phyloP scores from a whole-genome alignment of 1,140 invertebrate genomes.

The Megalonaias nervosa region DNA sequence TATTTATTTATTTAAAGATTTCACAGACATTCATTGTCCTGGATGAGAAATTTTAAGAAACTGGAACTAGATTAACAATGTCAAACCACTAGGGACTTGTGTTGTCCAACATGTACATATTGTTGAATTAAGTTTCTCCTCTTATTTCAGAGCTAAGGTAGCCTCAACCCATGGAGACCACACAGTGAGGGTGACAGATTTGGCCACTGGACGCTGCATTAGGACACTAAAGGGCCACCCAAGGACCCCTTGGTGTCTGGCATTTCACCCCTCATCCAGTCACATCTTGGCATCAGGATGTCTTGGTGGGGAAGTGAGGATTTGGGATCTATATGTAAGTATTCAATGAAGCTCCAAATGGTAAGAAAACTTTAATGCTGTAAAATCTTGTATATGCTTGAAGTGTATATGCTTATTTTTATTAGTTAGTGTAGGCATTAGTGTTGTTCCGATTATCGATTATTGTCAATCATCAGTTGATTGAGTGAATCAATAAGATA shows the following conservation, averaged over 20 bases:
- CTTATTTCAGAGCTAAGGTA: constrained; percentile 79
- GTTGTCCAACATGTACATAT: no score
- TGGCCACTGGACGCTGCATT: constrained; percentile 84
- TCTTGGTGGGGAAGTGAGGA: constrained; percentile 89
- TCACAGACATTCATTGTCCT: no score
- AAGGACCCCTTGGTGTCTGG: constrained; percentile 92
- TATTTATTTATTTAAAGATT: no score
- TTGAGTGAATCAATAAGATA: no score
- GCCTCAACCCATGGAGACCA: constrained; percentile 94
- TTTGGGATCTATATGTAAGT: constrained; percentile 92
- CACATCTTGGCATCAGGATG: constrained; percentile 91
- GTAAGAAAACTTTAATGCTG: not conserved
- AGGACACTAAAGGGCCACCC: constrained; percentile 87
- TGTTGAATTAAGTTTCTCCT: not conserved
- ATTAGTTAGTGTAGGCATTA: no score
- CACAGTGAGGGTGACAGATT: constrained; percentile 89
- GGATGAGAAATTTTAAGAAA: no score
- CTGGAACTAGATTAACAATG: no score
- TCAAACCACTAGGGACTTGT: no score
- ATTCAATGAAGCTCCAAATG: not conserved
- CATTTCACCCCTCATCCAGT: constrained; percentile 89
- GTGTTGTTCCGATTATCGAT: no score
- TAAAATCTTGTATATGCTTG: not conserved
- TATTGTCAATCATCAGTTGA: no score
- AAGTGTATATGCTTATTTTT: not conserved